A percentile compares a stretch with the other conserved stretches of the same genome.
phyloP scores from a whole-genome alignment of 2,113 vertebrate species.

The Phyllostomus discolor region DNA sequence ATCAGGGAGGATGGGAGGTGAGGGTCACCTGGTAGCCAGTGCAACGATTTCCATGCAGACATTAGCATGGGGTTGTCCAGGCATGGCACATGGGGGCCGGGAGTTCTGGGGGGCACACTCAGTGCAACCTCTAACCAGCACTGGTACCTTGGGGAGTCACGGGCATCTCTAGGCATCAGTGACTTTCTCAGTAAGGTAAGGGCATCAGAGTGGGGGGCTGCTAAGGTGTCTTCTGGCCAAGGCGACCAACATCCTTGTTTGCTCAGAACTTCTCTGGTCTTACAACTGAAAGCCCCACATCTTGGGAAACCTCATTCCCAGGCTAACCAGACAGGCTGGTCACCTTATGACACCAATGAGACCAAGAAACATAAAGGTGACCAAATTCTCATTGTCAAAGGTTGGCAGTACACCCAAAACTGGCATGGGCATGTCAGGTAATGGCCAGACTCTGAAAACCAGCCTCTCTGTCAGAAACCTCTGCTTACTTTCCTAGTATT shows the following conservation, averaged over 20 bases:
- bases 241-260: accelerated
- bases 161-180: background rate
- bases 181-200: background rate
- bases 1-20: constrained; percentile 5
- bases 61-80: accelerated
- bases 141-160: background rate
- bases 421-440: accelerated
- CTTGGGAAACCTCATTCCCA: background rate
- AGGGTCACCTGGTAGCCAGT: accelerated
- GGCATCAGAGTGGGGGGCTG: accelerated
- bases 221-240: accelerated
- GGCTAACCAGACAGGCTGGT: no score
- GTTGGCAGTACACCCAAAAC: accelerated
- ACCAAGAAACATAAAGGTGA: background rate
- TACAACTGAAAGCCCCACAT: accelerated
- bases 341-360: background rate
- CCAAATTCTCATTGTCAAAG: background rate
- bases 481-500: accelerated
- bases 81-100: accelerated
- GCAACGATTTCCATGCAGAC: accelerated
- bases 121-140: background rate
- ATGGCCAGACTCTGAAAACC: background rate
- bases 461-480: accelerated
- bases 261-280: background rate
- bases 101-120: accelerated